These are phyloP conservation scores for Drosophila takahashii DNA, from an alignment of 1,140 invertebrate genomes.

Conservation along the genomic window DNA sequence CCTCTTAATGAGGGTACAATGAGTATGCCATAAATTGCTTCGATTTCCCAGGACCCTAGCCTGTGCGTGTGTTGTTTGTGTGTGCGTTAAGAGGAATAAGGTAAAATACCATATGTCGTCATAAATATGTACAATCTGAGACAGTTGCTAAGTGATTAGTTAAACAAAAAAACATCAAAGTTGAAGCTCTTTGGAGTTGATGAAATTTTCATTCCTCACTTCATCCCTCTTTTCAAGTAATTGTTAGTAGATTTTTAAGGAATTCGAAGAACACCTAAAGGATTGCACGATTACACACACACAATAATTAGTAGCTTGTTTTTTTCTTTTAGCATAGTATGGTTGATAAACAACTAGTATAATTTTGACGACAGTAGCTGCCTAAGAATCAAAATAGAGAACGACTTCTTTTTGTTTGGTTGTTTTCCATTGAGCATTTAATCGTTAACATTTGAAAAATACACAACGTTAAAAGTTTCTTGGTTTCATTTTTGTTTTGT, in stretches of 20 bases:
- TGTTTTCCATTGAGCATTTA: constrained; percentile 45
- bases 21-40: constrained; percentile 69
- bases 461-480: constrained; percentile 64
- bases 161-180: constrained; percentile 46
- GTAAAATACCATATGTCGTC: constrained; percentile 44
- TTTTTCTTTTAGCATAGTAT: constrained; percentile 44
- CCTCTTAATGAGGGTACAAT: constrained; percentile 39
- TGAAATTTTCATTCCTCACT: constrained; percentile 20
- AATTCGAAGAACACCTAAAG: constrained; percentile 72
- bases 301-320: constrained; percentile 57
- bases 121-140: constrained; percentile 71
- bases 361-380: constrained; percentile 74
- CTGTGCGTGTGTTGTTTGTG: constrained; percentile 43
- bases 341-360: constrained; percentile 73
- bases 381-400: constrained; percentile 74
- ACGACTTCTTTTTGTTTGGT: constrained; percentile 44
- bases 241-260: constrained; percentile 32
- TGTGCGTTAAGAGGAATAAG: constrained; percentile 38
- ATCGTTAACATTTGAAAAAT: constrained; percentile 57
- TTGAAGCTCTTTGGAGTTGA: constrained; percentile 62
- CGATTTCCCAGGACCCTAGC: constrained; percentile 35
- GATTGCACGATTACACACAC: constrained; percentile 75
- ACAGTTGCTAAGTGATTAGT: constrained; percentile 40
- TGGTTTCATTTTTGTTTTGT: constrained; percentile 20
- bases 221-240: constrained; percentile 16